Conservation (phyloP, 2,888 invertebrate species). For the Nemapogon koenigi region DNA sequence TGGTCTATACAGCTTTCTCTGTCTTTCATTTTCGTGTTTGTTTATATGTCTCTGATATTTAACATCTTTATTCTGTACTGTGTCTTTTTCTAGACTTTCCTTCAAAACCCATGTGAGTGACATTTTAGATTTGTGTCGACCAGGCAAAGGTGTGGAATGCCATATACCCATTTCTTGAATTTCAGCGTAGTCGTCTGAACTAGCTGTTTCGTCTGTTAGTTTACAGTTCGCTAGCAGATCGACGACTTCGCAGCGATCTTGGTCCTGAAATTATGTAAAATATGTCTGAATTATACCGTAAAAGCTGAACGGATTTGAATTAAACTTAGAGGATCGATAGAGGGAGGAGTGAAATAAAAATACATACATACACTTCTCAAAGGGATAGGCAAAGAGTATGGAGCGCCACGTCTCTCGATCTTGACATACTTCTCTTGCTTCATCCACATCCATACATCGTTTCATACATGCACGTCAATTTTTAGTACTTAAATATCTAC, state of each 20-base stretch:
- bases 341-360: too few species aligned
- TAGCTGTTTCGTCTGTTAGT: conserved; percentile 26
- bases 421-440: too few species aligned
- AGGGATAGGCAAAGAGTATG: too few species aligned
- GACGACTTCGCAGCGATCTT: conserved; percentile 41
- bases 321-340: too few species aligned
- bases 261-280: conserved; percentile 31
- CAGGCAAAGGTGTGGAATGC: conserved; percentile 52
- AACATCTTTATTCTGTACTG: conserved; percentile 24
- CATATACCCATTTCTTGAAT: conserved; percentile 51
- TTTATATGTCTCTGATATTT: conserved; percentile 24
- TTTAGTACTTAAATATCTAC: too few species aligned
- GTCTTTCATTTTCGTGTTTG: conserved; percentile 30
- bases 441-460: too few species aligned
- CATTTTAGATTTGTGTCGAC: conserved; percentile 67
- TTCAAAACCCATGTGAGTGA: conserved; percentile 79
- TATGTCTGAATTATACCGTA: conserved; percentile 5
- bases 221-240: conserved; percentile 49
- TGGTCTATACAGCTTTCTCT: conserved; percentile 18
- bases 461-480: too few species aligned
- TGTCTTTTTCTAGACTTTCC: conserved; percentile 62
- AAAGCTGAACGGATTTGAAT: too few species aligned
- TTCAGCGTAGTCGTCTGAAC: conserved; percentile 46
- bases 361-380: too few species aligned
- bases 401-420: too few species aligned